phyloP scores from a whole-genome alignment of 1,140 invertebrate genomes.

The Drosophila hydei region DNA sequence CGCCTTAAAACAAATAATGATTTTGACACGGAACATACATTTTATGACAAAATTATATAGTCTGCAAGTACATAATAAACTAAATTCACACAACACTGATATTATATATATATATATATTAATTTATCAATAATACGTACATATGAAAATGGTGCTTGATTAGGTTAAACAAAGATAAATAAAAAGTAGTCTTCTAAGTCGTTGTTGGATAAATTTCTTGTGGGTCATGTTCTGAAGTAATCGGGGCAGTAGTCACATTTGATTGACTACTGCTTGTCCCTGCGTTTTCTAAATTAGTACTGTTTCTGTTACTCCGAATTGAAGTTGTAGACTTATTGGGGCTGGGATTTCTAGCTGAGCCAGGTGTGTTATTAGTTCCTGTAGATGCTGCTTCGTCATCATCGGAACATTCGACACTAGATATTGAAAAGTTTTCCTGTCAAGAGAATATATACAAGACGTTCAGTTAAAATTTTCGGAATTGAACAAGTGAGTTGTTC shows the following conservation, averaged over 20 bases:
- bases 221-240: slow-evolving; percentile 11
- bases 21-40: background rate
- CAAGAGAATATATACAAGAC: background rate
- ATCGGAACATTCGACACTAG: slow-evolving; percentile 61
- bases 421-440: slow-evolving; percentile 51
- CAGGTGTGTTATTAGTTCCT: slow-evolving; percentile 5
- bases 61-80: background rate
- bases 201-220: slow-evolving; percentile 22
- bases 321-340: slow-evolving; percentile 24
- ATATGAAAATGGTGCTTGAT: slow-evolving; percentile 31
- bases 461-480: background rate
- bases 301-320: slow-evolving; percentile 18
- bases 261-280: slow-evolving; percentile 23
- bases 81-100: background rate
- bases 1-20: too few species aligned
- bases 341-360: slow-evolving; percentile 1
- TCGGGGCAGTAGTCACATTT: slow-evolving; percentile 4
- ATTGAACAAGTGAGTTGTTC: background rate
- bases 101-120: slow-evolving; percentile 18
- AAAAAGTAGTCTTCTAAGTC: slow-evolving; percentile 16
- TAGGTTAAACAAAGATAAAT: slow-evolving; percentile 34
- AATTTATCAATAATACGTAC: slow-evolving; percentile 35
- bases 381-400: slow-evolving; percentile 53
- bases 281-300: slow-evolving; percentile 24
- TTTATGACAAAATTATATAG: background rate